Conservation (phyloP, 2,797 vertebrate genomes). For the Silurus lanzhouensis region DNA sequence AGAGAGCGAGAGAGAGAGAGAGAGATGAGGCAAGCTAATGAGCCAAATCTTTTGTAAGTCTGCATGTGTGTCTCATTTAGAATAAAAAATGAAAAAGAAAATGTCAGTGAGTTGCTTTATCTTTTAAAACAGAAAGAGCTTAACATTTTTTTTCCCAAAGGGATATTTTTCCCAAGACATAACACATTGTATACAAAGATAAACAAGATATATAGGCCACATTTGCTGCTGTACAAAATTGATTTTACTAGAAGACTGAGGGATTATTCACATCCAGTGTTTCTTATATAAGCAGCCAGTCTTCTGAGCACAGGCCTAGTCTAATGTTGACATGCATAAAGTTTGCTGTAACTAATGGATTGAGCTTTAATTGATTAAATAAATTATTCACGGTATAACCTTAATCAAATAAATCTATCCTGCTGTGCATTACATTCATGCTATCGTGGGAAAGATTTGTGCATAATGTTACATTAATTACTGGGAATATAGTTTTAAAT, state of each 20-base stretch:
- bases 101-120: not conserved
- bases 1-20: not conserved
- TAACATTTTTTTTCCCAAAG: not conserved
- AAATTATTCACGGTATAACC: not conserved
- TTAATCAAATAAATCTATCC: too few relatives aligned
- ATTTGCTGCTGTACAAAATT: not conserved
- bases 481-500: not conserved
- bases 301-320: not conserved
- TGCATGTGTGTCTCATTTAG: not conserved
- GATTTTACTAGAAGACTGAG: not conserved
- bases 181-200: not conserved
- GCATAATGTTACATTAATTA: not conserved
- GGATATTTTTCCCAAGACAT: not conserved
- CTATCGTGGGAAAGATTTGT: not conserved
- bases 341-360: not conserved
- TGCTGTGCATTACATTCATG: not conserved
- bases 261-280: not conserved
- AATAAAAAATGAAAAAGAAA: not conserved
- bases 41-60: not conserved
- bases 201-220: not conserved
- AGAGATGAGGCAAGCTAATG: too few relatives aligned
- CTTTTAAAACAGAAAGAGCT: not conserved
- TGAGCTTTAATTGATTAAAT: not conserved
- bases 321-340: not conserved
- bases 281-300: not conserved